A percentile compares a stretch with the other conserved stretches of the same genome.
Evolutionary conservation across 1,140 invertebrate species (phyloP).

Genomic region (Drosophila nebulosa): DNA sequence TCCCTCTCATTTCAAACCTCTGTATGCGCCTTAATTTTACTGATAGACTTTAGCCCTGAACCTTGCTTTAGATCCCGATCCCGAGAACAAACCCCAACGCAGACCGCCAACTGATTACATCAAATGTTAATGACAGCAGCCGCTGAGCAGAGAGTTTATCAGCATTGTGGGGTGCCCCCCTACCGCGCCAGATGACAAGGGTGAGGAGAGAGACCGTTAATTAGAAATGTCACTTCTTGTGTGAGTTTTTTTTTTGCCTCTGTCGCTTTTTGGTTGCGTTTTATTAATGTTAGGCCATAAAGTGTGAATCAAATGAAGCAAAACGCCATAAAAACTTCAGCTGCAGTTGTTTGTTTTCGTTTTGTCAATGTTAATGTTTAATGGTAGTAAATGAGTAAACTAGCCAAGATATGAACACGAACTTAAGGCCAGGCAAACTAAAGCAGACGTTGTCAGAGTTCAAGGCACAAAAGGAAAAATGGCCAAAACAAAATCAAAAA

Average conservation of each 20-base stretch:
- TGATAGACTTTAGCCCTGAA: not conserved
- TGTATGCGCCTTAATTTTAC: not conserved
- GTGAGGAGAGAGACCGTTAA: slow-evolving; percentile 15
- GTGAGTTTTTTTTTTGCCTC: slow-evolving; percentile 1
- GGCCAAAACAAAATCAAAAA: slow-evolving; percentile 2
- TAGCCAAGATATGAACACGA: not conserved
- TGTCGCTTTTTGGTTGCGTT: slow-evolving; percentile 37
- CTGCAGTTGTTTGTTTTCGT: slow-evolving; percentile 17
- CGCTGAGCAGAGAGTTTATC: slow-evolving; percentile 11
- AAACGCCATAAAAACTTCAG: not conserved
- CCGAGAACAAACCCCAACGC: not conserved
- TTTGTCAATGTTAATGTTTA: not conserved
- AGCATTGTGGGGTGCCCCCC: slow-evolving; percentile 12
- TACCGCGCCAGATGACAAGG: not conserved
- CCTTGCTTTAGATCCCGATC: not conserved
- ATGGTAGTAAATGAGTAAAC: slow-evolving; percentile 8
- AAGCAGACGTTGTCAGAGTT: slow-evolving; percentile 1
- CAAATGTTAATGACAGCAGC: slow-evolving; percentile 9
- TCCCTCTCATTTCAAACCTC: too few relatives aligned
- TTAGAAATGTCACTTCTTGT: slow-evolving; percentile 27
- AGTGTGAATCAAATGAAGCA: slow-evolving; percentile 13
- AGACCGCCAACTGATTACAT: slow-evolving; percentile 30
- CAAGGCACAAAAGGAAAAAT: slow-evolving; percentile 13
- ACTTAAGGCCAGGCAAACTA: not conserved
- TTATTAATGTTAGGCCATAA: slow-evolving; percentile 49